Evolutionary conservation across 2,888 invertebrate species (phyloP), one percentile per base, ranked within the genome.

Genomic region (Apotomis capreana): DNA sequence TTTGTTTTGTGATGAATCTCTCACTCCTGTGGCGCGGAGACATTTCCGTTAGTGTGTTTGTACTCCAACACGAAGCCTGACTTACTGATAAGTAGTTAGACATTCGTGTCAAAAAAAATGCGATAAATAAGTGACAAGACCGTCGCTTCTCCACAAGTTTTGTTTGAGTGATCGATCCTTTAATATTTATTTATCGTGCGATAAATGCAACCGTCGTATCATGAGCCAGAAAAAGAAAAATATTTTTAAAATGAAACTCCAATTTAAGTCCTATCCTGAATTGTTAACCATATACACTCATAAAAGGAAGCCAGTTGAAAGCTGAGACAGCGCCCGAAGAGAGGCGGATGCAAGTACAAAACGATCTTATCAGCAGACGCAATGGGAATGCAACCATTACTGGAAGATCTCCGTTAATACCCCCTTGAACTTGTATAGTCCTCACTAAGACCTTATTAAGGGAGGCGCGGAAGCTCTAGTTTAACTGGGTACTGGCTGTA

Each of bases 311-410:
- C 55, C 60, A 44, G 10, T 44, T 71, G 71, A 71, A 71, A 67
- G 65, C 67, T 52, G 61, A 67, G 65, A 57, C 65, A 70, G 62
- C 49, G 54, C 70, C 64, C 65, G 65, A 26, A 65, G 44, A 65
- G 64, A 65, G 64, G 15, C 64, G 73, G 81, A 78, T 79, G 78
- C 80, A 82, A 81, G 55, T 55, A 83, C 82, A 83, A 80, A 81
- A 78, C 77, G 77, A 74, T 79, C 69, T 69, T 79, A 82, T 81
- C 79, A 81, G 76, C 64, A 70, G 74, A 80, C 74, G 80, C 80
- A 81, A 78, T 81, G 75, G 78, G 77, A 82, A 79, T 76, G 76
- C 78, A 76, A 78, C 77, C 78, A 79, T 75, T 76, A 61, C 74
- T 74, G 68, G 12, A 36, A 69, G 76, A 77, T 54, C 75, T 59